Base-by-base conservation (phyloP, 2,888 invertebrate species). In the Ophion costatus region DNA sequence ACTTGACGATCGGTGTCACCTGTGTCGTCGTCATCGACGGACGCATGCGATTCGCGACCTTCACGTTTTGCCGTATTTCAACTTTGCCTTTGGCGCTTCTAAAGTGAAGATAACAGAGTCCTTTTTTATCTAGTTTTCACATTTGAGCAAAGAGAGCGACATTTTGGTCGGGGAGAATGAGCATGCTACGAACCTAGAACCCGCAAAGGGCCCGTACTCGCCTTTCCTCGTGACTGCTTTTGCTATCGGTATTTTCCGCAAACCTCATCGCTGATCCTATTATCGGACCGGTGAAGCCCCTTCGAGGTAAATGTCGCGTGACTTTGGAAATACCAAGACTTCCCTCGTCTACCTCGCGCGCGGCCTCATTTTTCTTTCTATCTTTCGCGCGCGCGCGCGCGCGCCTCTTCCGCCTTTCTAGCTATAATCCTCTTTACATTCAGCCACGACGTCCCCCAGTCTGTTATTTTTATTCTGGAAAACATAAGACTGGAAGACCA, bases 191-290 rank as follows among this genome's bases (percentile, higher is more conserved):
- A 80, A 74, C 85, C 82, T 67, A 80, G 33, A 70, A 80, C 61
- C 74, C 51, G 22, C 71, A 75, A 83, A 85, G 77, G 82, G 81
- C 80, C 70, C 64, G 64, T 64, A 56, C 70, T 61, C 76, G 78
- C 63, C 38, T 74, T 69, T 63, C 24, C 67, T 61, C 83, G 75
- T 79, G 57, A 59, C 74, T 80, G 45, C 33, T 77, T 67, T 76
- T 63, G 61, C 86, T 69, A 82, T 80, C 84, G 83, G 80, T 73
- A 86, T 87, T 87, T 87, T 87, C 84, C 83, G 76, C 85, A 87
- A 84, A 85, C 86, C 82, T 84, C 84, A 81, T 88, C 86, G 86
- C 80, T 87, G 88, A 89, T 89, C 87, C 88, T 87, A 89, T 90
- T 90, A 89, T 83, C 85, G 85, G 85, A 87, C 66, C 85, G 78